Conservation (phyloP, 1,140 invertebrate species). For the Pseudobourletiella spinata region DNA sequence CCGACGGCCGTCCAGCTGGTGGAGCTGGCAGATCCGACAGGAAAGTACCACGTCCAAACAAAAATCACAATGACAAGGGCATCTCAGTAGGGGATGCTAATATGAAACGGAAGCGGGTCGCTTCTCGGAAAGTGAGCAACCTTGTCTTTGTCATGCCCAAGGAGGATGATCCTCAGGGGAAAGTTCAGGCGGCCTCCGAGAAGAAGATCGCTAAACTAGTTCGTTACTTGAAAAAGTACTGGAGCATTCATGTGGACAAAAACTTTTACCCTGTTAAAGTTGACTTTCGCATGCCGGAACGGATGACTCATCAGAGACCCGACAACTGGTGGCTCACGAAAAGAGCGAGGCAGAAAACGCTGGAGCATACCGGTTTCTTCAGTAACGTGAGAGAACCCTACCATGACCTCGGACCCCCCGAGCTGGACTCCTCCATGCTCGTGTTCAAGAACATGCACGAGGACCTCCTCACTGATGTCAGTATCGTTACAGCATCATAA, state of each 20-base stretch:
- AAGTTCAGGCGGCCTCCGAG: not conserved
- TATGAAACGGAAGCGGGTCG: not conserved
- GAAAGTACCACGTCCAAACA: too few species aligned
- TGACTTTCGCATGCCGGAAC: not conserved
- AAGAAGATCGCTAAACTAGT: slow-evolving; percentile 21
- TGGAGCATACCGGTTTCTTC: slow-evolving; percentile 21
- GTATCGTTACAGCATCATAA: not conserved
- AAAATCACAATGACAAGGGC: too few species aligned
- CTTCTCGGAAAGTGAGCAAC: not conserved
- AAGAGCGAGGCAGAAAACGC: slow-evolving; percentile 2
- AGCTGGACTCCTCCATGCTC: slow-evolving; percentile 18
- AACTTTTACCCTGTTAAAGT: slow-evolving; percentile 11
- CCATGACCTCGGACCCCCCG: slow-evolving; percentile 1
- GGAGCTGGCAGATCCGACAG: too few species aligned
- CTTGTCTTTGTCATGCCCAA: slow-evolving; percentile 12
- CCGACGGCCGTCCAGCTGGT: too few species aligned
- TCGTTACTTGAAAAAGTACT: slow-evolving; percentile 24
- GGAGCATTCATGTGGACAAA: slow-evolving; percentile 19
- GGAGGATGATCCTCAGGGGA: slow-evolving; percentile 5
- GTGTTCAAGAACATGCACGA: slow-evolving; percentile 26
- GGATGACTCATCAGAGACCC: slow-evolving; percentile 1
- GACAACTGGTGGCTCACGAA: slow-evolving; percentile 1
- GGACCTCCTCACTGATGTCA: slow-evolving; percentile 26
- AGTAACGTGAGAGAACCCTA: slow-evolving; percentile 14
- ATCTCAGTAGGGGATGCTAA: too few species aligned